Conservation (phyloP, 2,113 vertebrate species). For the Aspiorhynchus laticeps region DNA sequence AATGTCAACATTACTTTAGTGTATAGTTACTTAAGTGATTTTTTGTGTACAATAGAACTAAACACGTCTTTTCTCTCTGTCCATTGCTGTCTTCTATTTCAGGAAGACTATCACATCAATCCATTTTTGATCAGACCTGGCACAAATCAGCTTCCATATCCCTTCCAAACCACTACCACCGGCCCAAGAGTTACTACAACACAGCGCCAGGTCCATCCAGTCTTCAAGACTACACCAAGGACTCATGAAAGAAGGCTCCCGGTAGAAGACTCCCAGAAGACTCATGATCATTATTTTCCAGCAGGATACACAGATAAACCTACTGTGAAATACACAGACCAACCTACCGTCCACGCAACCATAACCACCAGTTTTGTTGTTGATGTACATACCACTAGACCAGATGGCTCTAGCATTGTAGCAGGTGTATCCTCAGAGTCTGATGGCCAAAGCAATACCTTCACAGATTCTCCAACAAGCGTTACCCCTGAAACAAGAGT, state of each 20-base stretch:
- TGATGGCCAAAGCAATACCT: not conserved
- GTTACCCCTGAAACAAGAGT: constrained; percentile 15
- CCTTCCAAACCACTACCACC: constrained; percentile 45
- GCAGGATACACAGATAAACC: constrained; percentile 27
- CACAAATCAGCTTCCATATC: constrained; percentile 49
- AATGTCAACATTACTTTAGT: constrained; percentile 24
- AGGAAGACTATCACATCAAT: constrained; percentile 62
- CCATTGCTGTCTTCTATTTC: constrained; percentile 17
- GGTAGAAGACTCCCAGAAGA: constrained; percentile 21
- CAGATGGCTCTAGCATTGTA: constrained; percentile 12
- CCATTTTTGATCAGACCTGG: constrained; percentile 56
- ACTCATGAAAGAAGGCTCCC: constrained; percentile 12
- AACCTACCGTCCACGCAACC: not conserved
- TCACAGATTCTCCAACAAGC: constrained; percentile 8
- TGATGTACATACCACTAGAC: constrained; percentile 11
- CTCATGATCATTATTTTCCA: not conserved
- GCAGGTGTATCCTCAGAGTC: constrained; percentile 18
- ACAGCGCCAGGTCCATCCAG: constrained; percentile 16
- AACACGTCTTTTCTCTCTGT: not conserved
- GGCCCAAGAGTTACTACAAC: constrained; percentile 30
- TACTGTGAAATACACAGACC: constrained; percentile 3
- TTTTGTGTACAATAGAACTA: not conserved
- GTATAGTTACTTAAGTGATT: not conserved
- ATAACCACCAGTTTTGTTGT: not conserved
- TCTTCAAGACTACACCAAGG: constrained; percentile 52